phyloP scores from a whole-genome alignment of 2,113 vertebrate genomes.

The Willisornis vidua region DNA sequence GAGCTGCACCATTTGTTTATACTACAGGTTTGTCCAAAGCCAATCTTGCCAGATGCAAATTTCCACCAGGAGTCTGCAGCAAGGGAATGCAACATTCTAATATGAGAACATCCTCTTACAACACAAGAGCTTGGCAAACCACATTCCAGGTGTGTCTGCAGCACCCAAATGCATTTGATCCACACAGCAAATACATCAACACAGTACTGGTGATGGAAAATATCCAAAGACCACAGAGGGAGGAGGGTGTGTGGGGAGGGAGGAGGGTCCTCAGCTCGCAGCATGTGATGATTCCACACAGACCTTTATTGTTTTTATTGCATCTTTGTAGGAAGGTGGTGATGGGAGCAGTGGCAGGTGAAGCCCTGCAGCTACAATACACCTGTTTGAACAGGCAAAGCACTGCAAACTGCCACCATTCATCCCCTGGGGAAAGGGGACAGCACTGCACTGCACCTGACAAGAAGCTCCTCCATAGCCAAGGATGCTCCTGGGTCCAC shows the following conservation, averaged over 20 bases:
- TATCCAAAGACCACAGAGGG: neutral
- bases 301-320: neutral
- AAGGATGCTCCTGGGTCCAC: neutral
- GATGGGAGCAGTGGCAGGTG: neutral
- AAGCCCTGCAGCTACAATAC: neutral
- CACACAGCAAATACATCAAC: neutral
- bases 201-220: neutral
- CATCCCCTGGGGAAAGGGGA: neutral
- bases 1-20: neutral
- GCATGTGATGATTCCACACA: neutral
- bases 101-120: neutral
- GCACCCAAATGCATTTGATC: neutral
- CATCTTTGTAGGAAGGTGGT: neutral
- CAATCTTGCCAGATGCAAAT: neutral
- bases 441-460: neutral
- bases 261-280: neutral
- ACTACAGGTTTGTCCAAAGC: neutral
- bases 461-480: neutral
- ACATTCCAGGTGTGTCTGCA: neutral
- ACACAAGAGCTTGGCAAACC: neutral
- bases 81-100: neutral
- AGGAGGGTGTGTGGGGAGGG: neutral
- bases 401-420: neutral
- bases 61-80: neutral
- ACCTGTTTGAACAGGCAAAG: neutral